These are phyloP conservation scores for Sarotherodon lohbergeri DNA, from an alignment of 2,113 vertebrate species.

Conservation along the genomic window DNA sequence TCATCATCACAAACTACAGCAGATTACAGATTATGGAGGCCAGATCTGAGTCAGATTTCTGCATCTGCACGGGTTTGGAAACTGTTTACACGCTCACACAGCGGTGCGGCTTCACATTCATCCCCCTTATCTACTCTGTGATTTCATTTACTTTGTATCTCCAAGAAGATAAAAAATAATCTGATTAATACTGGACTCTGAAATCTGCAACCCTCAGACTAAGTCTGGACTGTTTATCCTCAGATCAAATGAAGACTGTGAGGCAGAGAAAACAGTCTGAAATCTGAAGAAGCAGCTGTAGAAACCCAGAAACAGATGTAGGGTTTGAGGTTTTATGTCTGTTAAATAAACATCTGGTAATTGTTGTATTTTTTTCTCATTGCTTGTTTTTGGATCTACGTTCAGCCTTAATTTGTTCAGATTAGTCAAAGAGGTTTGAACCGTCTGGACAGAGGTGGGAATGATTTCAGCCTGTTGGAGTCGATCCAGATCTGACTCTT, in stretches of 20 bases:
- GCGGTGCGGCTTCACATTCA: background rate
- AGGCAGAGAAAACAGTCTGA: background rate
- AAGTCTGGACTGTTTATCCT: background rate
- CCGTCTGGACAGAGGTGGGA: background rate
- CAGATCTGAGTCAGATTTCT: background rate
- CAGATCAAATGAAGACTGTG: background rate
- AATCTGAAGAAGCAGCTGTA: background rate
- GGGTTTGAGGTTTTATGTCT: background rate
- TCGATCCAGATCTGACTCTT: background rate
- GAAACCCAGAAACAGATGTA: background rate
- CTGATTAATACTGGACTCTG: background rate
- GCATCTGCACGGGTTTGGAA: background rate
- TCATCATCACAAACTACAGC: background rate
- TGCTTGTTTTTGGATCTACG: background rate
- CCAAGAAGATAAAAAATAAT: background rate
- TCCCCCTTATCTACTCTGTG: background rate
- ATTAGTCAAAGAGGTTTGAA: background rate
- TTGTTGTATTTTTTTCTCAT: rapidly evolving
- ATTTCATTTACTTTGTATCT: background rate
- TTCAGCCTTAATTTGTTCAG: background rate
- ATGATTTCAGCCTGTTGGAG: background rate
- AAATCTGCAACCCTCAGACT: background rate
- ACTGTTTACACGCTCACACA: background rate
- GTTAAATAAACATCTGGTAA: background rate
- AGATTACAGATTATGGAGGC: background rate